Evolutionary conservation across 2,888 invertebrate genomes (phyloP).

Genomic region (Archips xylosteana): DNA sequence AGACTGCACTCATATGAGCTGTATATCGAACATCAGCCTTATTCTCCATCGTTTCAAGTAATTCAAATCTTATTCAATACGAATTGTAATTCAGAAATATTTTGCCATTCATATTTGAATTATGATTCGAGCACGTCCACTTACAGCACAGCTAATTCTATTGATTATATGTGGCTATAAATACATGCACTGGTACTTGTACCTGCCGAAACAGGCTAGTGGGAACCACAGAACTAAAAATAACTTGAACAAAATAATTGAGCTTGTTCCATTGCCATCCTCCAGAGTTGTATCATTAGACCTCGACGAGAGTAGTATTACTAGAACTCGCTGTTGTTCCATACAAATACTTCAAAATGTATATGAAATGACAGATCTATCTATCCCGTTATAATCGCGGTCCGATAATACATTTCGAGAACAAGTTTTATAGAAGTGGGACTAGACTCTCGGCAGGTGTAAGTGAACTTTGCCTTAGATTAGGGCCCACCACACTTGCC

Average conservation of each 20-base stretch:
- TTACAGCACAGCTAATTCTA: constrained; percentile 21
- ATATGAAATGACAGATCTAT: no score
- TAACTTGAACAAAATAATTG: no score
- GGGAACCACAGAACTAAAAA: no score
- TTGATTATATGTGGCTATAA: constrained; percentile 10
- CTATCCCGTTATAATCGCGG: no score
- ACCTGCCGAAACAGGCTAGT: background rate
- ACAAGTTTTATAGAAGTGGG: no score
- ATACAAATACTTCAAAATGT: no score
- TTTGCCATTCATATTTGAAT: constrained; percentile 25
- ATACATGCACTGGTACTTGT: background rate
- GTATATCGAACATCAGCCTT: background rate
- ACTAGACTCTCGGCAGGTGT: background rate
- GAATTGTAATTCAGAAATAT: constrained; percentile 20
- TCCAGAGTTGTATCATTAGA: no score
- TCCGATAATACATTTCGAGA: no score
- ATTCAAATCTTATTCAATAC: constrained; percentile 12
- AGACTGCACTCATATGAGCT: background rate
- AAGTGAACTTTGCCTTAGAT: background rate
- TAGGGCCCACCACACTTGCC: background rate
- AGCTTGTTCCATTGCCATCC: no score
- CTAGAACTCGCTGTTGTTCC: no score
- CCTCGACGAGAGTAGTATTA: no score
- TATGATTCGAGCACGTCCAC: constrained; percentile 30
- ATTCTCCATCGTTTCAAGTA: background rate